Percentiles rank a stretch among this genome's conserved stretches.
Conservation (phyloP, 1,140 invertebrate genomes). For the Drosophila quadrilineata region DNA sequence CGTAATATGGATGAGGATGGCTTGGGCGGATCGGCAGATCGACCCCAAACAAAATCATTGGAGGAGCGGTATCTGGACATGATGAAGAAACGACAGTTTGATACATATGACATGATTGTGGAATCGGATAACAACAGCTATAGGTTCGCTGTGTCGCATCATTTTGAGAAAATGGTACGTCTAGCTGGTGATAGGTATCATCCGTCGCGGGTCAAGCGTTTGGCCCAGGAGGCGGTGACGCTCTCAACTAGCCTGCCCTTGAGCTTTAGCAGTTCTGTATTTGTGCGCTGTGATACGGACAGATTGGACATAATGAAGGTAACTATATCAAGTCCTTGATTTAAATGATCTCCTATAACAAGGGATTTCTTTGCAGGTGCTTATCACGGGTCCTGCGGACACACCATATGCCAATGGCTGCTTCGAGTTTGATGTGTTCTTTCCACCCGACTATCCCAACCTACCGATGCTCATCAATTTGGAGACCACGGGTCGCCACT, state of each 20-base stretch:
- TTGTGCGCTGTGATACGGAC: constrained; percentile 97
- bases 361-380: constrained; percentile 84
- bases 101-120: constrained; percentile 94
- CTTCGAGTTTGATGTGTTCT: constrained; percentile 95
- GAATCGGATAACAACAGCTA: constrained; percentile 88
- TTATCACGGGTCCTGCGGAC: constrained; percentile 95
- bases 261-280: constrained; percentile 96
- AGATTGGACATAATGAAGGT: constrained; percentile 97
- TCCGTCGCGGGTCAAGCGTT: constrained; percentile 92
- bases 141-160: constrained; percentile 93
- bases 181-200: constrained; percentile 92
- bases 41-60: constrained; percentile 82
- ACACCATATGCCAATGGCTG: constrained; percentile 95
- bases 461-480: constrained; percentile 93
- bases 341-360: constrained; percentile 6
- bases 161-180: constrained; percentile 94
- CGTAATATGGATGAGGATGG: constrained; percentile 74
- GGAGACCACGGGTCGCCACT: constrained; percentile 96
- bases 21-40: constrained; percentile 81
- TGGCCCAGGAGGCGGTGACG: constrained; percentile 97
- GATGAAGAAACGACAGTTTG: constrained; percentile 95
- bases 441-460: constrained; percentile 93
- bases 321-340: constrained; percentile 13
- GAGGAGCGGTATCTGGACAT: constrained; percentile 91
- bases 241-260: constrained; percentile 96